Percentiles rank a stretch among this genome's conserved stretches.
These are phyloP conservation scores for Lucinisca nassula DNA, from an alignment of 2,888 invertebrate species.

Conservation along the genomic window DNA sequence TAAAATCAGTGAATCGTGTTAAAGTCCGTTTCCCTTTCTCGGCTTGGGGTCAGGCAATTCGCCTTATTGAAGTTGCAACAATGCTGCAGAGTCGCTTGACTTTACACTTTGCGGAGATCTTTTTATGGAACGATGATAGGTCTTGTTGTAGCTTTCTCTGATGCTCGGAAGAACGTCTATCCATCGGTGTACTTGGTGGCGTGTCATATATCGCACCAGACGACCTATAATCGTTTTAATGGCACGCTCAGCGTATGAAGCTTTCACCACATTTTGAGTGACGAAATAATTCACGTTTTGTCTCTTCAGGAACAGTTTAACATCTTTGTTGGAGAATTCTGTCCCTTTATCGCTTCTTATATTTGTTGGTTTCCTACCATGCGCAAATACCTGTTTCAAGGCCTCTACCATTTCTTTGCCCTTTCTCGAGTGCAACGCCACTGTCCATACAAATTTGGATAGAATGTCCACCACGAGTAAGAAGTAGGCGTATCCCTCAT, in stretches of 20 bases:
- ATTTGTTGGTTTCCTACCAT: constrained; percentile 14
- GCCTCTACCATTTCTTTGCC: constrained; percentile 49
- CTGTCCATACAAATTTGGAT: constrained; percentile 43
- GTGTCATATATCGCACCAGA: constrained; percentile 48
- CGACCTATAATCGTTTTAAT: constrained; percentile 58
- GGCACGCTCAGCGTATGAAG: constrained; percentile 51
- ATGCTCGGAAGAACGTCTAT: constrained; percentile 46
- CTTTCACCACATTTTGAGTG: constrained; percentile 50
- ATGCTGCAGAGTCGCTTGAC: constrained; percentile 23
- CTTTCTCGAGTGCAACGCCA: constrained; percentile 32
- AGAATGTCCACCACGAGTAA: constrained; percentile 41
- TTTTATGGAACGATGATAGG: constrained; percentile 54
- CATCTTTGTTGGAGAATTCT: constrained; percentile 41
- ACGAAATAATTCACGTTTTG: constrained; percentile 37
- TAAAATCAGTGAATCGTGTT: neutral
- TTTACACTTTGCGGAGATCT: constrained; percentile 48
- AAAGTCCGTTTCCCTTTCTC: neutral
- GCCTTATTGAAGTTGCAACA: constrained; percentile 43
- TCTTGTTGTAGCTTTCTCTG: constrained; percentile 52
- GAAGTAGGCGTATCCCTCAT: constrained; percentile 50
- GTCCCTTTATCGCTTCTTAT: constrained; percentile 46
- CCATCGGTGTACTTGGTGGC: constrained; percentile 39
- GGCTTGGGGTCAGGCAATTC: neutral
- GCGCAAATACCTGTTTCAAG: constrained; percentile 26
- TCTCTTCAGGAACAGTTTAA: constrained; percentile 27